phyloP scores from a whole-genome alignment of 2,797 vertebrate genomes.

The Phrynocephalus vlangalii region DNA sequence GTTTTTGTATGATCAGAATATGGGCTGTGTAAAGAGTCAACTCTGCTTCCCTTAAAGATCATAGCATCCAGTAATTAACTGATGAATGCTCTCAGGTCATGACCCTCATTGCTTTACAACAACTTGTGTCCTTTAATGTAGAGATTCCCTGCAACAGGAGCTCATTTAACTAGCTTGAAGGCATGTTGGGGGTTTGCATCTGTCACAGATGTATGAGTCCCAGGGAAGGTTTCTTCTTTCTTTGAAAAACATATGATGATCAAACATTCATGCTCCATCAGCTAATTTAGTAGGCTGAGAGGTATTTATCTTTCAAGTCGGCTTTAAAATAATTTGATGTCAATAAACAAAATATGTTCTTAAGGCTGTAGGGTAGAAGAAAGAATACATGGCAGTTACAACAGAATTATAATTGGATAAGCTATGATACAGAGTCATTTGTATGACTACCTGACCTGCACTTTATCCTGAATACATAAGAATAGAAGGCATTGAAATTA shows the following conservation, averaged over 20 bases:
- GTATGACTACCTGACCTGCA: not conserved
- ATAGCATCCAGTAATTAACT: not conserved
- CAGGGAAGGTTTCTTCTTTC: not conserved
- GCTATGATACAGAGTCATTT: not conserved
- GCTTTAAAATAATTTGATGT: not conserved
- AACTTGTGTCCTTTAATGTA: slow-evolving; percentile 14
- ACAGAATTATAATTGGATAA: slow-evolving; percentile 9
- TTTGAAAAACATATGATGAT: slow-evolving; percentile 4
- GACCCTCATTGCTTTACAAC: slow-evolving; percentile 2
- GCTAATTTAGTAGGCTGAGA: not conserved
- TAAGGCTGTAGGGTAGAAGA: slow-evolving; percentile 1
- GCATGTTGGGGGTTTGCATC: not conserved
- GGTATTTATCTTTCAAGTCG: not conserved
- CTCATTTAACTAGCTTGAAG: not conserved
- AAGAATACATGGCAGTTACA: not conserved
- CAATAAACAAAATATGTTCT: not conserved
- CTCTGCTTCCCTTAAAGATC: not conserved
- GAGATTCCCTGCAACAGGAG: not conserved
- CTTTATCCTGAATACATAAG: not conserved
- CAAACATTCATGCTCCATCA: not conserved
- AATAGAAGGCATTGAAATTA: not conserved
- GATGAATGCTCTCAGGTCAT: not conserved
- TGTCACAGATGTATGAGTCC: not conserved
- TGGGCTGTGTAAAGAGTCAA: rapidly evolving
- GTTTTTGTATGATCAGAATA: not conserved